Base-by-base conservation (phyloP, 2,888 invertebrate genomes). In the Campoplex nolae region DNA sequence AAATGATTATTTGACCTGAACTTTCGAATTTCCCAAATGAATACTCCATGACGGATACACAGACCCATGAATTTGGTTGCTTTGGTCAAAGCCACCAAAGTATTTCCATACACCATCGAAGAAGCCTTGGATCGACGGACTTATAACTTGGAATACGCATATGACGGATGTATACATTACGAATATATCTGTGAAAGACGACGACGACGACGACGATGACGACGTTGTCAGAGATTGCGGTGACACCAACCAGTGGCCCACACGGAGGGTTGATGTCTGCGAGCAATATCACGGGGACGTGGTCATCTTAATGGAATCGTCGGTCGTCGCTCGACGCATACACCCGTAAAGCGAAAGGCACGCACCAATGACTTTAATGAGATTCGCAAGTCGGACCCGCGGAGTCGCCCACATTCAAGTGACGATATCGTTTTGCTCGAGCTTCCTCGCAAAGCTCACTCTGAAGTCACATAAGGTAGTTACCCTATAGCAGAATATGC, bases 341-440 rank as follows among this genome's bases (percentile, higher is more conserved):
- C 82, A 78, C 88, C 86, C 84, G 91, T 90, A 91, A 92, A 92
- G 91, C 92, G 90, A 88, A 91, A 91, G 89, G 88, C 91, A 93
- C 93, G 94, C 94, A 92, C 92, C 94, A 92, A 92, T 93, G 93
- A 91, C 90, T 94, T 94, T 94, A 94, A 94, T 94, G 94, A 94
- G 94, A 94, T 94, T 93, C 93, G 89, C 91, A 92, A 93, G 92
- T 92, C 90, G 89, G 90, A 89, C 88, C 85, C 85, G 85, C 87
- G 45, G 84, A 78, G 48, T 84, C 74, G 58, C 65, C 76, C 68
- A 81, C 78, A 51, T 48, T 71, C 81, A 79, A 87, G 85, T 84
- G 85, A 85, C 83, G 87, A 83, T 77, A 85, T 76, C 83, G 79
- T 76, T 84, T 84, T 84, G 77, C 81, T 74, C 42, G 78, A 65